A percentile compares a stretch with the other conserved stretches of the same genome.
phyloP scores from a whole-genome alignment of 2,113 vertebrate species.

The Bufo gargarizans region DNA sequence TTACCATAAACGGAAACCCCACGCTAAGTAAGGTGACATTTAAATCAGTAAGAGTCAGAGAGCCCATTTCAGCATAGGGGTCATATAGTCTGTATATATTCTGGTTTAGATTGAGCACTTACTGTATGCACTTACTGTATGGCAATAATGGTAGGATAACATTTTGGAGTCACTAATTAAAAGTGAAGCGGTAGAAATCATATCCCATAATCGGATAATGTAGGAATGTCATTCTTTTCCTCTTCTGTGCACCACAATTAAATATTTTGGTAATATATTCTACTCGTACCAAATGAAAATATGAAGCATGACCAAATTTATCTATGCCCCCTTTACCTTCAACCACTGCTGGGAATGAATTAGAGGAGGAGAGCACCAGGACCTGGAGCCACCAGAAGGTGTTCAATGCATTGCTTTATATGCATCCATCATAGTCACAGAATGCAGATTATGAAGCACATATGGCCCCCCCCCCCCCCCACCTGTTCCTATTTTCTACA shows the following conservation, averaged over 20 bases:
- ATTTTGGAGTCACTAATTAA: too few species aligned
- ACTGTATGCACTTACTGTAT: too few species aligned
- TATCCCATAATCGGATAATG: too few species aligned
- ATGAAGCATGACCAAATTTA: background rate
- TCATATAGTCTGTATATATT: too few species aligned
- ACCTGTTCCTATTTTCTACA: conserved; percentile 11
- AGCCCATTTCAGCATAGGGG: too few species aligned
- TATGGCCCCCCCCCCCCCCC: background rate
- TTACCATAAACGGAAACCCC: too few species aligned
- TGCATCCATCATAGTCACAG: conserved; percentile 14
- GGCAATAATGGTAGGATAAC: too few species aligned
- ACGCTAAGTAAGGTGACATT: too few species aligned
- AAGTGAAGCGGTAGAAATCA: too few species aligned
- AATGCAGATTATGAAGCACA: background rate
- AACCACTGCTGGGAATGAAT: background rate
- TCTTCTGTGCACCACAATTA: background rate
- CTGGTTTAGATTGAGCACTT: too few species aligned
- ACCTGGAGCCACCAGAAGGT: conserved; percentile 4
- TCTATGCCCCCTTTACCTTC: background rate
- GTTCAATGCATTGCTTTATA: background rate
- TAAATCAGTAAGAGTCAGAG: too few species aligned
- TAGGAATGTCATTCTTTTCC: too few species aligned
- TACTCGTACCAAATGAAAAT: background rate
- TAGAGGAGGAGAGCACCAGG: background rate
- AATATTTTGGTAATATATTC: background rate